These are phyloP conservation scores for Crotalus tigris DNA, from an alignment of 2,113 vertebrate genomes.

Conservation along the genomic window DNA sequence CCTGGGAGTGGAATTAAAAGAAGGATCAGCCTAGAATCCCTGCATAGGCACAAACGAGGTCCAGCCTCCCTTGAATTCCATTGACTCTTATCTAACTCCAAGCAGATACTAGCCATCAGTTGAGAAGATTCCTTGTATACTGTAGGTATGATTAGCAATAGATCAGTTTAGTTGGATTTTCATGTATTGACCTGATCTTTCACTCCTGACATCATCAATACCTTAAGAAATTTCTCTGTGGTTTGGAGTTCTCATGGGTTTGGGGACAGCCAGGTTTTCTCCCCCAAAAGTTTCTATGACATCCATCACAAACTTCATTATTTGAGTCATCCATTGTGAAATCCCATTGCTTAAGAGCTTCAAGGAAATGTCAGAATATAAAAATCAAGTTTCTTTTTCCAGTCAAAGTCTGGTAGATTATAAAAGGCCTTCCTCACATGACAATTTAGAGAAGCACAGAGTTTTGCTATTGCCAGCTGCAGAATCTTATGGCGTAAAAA, in stretches of 20 bases:
- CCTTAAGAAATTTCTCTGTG: neutral
- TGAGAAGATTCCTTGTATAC: neutral
- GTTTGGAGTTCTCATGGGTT: neutral
- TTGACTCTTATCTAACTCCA: neutral
- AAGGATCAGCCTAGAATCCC: neutral
- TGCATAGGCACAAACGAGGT: neutral
- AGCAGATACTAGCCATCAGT: neutral
- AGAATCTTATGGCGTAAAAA: fast-evolving
- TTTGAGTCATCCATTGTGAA: neutral
- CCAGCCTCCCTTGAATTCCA: neutral
- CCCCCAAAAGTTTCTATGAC: neutral
- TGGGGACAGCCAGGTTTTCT: neutral
- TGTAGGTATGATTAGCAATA: neutral
- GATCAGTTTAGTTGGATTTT: neutral
- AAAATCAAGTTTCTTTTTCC: neutral
- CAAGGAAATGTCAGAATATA: neutral
- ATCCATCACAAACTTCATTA: neutral
- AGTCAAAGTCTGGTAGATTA: neutral
- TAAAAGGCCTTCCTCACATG: neutral
- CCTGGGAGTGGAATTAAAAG: neutral
- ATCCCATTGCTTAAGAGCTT: neutral
- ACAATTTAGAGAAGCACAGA: too few relatives aligned
- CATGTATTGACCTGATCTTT: neutral
- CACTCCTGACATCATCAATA: neutral
- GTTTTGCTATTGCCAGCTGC: too few relatives aligned